phyloP scores from a whole-genome alignment of 2,113 vertebrate genomes.

The Gnathonemus echidnorhynchus region DNA sequence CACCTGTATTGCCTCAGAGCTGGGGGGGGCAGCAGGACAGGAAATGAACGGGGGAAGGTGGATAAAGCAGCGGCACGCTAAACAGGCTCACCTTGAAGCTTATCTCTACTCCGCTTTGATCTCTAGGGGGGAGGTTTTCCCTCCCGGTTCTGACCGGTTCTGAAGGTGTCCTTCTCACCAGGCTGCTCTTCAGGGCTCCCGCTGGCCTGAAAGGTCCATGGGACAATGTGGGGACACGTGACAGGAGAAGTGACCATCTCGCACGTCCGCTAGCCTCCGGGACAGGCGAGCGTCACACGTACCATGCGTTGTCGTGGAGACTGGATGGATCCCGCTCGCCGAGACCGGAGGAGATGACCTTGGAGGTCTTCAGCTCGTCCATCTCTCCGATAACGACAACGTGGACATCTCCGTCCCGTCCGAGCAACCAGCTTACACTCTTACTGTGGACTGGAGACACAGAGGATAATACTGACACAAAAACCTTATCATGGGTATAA shows the following conservation, averaged over 20 bases:
- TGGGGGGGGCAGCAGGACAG: background rate
- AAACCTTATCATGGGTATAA: background rate
- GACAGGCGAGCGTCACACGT: background rate
- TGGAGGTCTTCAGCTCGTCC: constrained; percentile 55
- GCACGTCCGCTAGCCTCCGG: background rate
- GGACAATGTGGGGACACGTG: background rate
- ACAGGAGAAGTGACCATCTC: too few relatives aligned
- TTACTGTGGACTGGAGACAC: constrained; percentile 53
- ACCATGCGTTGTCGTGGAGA: constrained; percentile 41
- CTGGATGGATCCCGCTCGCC: constrained; percentile 47
- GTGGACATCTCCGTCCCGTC: constrained; percentile 62
- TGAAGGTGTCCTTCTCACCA: constrained; percentile 31
- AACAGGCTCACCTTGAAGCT: constrained; percentile 49
- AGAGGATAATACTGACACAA: background rate
- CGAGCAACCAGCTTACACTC: constrained; percentile 63
- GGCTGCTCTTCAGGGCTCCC: constrained; percentile 47
- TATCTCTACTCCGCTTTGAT: constrained; percentile 42
- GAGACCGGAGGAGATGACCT: constrained; percentile 53
- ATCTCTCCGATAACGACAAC: constrained; percentile 60
- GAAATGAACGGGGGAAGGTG: background rate
- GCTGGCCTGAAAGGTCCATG: constrained; percentile 43
- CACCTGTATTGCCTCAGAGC: background rate
- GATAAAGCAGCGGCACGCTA: constrained; percentile 13
- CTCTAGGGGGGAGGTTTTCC: constrained; percentile 43
- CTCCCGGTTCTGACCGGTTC: constrained; percentile 43